phyloP scores from a whole-genome alignment of 2,797 vertebrate genomes.

The Sebastes steindachneri region DNA sequence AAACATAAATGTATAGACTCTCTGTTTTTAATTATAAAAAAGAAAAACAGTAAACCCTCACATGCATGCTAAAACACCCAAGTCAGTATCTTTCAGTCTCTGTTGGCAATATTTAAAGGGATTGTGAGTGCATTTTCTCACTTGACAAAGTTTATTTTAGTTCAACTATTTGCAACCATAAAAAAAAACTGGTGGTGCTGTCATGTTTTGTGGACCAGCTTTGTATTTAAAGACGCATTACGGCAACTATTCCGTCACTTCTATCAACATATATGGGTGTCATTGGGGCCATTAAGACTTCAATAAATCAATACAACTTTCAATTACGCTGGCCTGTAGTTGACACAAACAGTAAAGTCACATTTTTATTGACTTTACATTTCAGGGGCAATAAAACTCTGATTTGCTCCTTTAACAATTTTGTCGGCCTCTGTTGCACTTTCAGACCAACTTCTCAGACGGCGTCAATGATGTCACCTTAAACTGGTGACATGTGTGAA shows the following conservation, averaged over 20 bases:
- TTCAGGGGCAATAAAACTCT: conserved; percentile 35
- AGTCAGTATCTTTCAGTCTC: background rate
- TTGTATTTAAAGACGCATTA: conserved; percentile 20
- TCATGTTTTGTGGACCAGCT: background rate
- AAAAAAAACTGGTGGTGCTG: background rate
- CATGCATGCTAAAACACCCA: background rate
- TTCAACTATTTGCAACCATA: background rate
- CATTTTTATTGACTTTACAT: conserved; percentile 54
- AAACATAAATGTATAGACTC: background rate
- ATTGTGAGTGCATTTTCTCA: background rate
- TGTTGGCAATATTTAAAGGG: background rate
- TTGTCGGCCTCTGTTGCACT: conserved; percentile 7
- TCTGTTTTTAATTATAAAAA: background rate
- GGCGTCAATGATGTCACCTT: background rate
- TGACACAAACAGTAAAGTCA: conserved; percentile 37
- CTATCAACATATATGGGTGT: background rate
- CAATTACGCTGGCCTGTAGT: conserved; percentile 30
- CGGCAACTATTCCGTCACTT: conserved; percentile 13
- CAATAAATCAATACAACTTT: conserved; percentile 34
- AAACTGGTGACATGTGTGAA: conserved; percentile 1
- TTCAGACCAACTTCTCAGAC: background rate
- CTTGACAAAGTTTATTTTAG: background rate
- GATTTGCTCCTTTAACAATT: conserved; percentile 26
- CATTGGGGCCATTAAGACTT: background rate
- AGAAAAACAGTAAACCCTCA: background rate